Conservation (phyloP, 2,113 vertebrate genomes). For the Bufo bufo region DNA sequence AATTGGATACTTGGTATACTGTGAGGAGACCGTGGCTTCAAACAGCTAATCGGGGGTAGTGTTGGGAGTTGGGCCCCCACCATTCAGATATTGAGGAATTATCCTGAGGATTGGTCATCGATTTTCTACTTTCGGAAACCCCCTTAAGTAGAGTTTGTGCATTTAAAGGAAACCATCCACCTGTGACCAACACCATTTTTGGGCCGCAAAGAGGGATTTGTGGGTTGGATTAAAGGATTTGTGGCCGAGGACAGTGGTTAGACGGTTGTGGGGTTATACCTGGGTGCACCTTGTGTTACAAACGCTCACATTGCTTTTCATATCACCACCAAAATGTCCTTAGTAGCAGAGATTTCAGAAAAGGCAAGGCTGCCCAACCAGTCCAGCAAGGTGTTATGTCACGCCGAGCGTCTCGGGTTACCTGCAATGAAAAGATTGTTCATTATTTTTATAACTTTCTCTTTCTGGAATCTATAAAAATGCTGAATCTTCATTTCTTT, state of each 20-base stretch:
- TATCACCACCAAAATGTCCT: neutral
- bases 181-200: neutral
- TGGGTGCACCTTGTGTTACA: neutral
- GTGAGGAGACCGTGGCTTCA: too few species aligned
- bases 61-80: too few species aligned
- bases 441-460: neutral
- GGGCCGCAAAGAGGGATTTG: neutral
- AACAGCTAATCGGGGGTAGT: too few species aligned
- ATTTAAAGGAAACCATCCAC: too few species aligned
- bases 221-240: neutral
- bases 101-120: too few species aligned
- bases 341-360: neutral
- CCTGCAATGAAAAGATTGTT: neutral
- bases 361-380: neutral
- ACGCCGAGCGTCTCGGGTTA: neutral
- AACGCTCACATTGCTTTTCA: neutral
- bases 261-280: neutral
- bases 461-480: neutral
- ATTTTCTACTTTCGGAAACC: too few species aligned
- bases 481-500: neutral
- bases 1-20: too few species aligned
- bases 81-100: too few species aligned
- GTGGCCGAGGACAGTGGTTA: neutral
- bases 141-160: too few species aligned
- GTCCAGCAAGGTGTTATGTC: neutral